Conservation (phyloP, 2,888 invertebrate genomes). For the Arge pagana region DNA sequence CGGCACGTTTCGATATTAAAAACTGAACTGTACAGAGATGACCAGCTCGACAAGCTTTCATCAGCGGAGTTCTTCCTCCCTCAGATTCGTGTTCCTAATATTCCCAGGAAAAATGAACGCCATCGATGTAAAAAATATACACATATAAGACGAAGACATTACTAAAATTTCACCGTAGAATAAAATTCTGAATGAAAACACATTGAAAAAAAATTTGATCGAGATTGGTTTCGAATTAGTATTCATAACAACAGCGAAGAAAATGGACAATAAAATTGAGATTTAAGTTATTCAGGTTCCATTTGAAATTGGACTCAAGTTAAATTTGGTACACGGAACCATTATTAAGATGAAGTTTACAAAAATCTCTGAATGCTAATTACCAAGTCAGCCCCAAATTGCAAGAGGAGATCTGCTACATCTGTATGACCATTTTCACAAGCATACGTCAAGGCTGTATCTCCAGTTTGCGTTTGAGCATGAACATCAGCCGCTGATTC, state of each 20-base stretch:
- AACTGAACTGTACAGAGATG: constrained; percentile 96
- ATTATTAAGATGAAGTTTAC: background rate
- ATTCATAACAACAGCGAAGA: constrained; percentile 2
- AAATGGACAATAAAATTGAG: constrained; percentile 1
- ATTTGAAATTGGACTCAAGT: background rate
- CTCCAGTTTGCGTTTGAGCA: constrained; percentile 92
- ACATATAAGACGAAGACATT: background rate
- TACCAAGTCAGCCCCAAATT: constrained; percentile 86
- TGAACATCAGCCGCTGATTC: constrained; percentile 88
- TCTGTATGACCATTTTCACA: constrained; percentile 99
- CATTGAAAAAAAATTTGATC: constrained; percentile 13
- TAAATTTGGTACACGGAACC: background rate
- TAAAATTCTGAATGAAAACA: background rate
- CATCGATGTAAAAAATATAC: background rate
- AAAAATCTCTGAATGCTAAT: constrained; percentile 34
- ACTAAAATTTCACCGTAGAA: background rate
- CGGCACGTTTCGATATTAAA: constrained; percentile 84
- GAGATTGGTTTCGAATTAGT: background rate
- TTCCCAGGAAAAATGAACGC: constrained; percentile 4
- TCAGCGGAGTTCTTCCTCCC: constrained; percentile 95
- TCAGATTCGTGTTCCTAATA: constrained; percentile 90
- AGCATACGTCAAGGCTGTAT: constrained; percentile 95
- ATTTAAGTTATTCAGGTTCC: constrained; percentile 5
- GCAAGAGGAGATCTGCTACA: constrained; percentile 89
- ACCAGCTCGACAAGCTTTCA: constrained; percentile 98